These are phyloP conservation scores for Dastarcus helophoroides DNA, from an alignment of 2,888 invertebrate genomes.

Conservation along the genomic window DNA sequence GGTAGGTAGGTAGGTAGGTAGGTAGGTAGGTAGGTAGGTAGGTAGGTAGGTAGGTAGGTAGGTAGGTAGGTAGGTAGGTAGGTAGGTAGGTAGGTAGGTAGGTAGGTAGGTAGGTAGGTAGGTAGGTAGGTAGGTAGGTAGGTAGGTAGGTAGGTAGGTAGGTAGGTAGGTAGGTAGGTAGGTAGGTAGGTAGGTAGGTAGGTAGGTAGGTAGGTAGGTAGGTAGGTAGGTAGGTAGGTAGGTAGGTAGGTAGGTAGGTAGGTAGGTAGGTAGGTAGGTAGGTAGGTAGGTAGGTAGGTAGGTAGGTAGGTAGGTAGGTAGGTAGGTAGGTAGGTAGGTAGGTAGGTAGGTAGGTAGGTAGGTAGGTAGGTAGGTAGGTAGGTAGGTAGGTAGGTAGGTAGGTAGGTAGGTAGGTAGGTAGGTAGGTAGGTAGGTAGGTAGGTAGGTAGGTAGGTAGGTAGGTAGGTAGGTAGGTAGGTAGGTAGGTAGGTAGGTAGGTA, in stretches of 20 bases:
- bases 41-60: conserved; percentile 3
- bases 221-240: conserved; percentile 4
- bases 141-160: conserved; percentile 4
- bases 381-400: conserved; percentile 3
- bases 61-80: conserved; percentile 4
- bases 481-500: conserved; percentile 4
- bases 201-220: conserved; percentile 4
- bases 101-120: conserved; percentile 4
- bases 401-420: conserved; percentile 3
- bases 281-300: conserved; percentile 4
- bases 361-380: conserved; percentile 4
- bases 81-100: conserved; percentile 4
- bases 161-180: conserved; percentile 4
- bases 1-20: conserved; percentile 4
- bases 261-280: conserved; percentile 4
- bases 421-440: conserved; percentile 4
- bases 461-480: conserved; percentile 4
- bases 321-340: conserved; percentile 4
- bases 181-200: conserved; percentile 4
- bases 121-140: conserved; percentile 4
- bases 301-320: conserved; percentile 4
- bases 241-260: conserved; percentile 4
- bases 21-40: conserved; percentile 4
- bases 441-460: conserved; percentile 4
- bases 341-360: conserved; percentile 4